Conservation (phyloP, 2,113 vertebrate species). For the Chionis minor region DNA sequence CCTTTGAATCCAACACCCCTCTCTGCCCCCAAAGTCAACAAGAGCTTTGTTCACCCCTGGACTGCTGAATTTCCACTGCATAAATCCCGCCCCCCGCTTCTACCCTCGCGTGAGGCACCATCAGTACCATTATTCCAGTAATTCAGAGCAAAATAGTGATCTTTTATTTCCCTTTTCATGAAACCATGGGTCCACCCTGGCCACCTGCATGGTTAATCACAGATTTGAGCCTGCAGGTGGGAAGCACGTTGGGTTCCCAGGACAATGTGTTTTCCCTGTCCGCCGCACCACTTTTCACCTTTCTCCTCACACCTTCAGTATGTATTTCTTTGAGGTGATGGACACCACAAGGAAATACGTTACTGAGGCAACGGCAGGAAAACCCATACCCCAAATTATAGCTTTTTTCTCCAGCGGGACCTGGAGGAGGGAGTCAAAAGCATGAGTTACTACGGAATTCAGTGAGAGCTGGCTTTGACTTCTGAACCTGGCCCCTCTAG, state of each 20-base stretch:
- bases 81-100: not conserved
- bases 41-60: not conserved
- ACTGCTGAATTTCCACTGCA: not conserved
- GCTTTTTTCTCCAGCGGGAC: not conserved
- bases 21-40: not conserved
- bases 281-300: not conserved
- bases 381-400: not conserved
- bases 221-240: not conserved
- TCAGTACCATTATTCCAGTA: not conserved
- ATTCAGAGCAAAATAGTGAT: not conserved
- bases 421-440: not conserved
- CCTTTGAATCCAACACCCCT: not conserved
- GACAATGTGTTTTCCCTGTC: not conserved
- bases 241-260: not conserved
- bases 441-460: not conserved
- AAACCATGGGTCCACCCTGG: not conserved
- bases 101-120: not conserved
- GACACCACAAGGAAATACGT: not conserved
- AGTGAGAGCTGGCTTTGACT: not conserved
- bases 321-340: not conserved
- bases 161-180: not conserved
- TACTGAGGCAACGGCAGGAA: not conserved
- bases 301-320: not conserved
- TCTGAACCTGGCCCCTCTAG: not conserved
- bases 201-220: not conserved